Conservation (phyloP, 2,888 invertebrate genomes). For the Trachelus troglodyta region DNA sequence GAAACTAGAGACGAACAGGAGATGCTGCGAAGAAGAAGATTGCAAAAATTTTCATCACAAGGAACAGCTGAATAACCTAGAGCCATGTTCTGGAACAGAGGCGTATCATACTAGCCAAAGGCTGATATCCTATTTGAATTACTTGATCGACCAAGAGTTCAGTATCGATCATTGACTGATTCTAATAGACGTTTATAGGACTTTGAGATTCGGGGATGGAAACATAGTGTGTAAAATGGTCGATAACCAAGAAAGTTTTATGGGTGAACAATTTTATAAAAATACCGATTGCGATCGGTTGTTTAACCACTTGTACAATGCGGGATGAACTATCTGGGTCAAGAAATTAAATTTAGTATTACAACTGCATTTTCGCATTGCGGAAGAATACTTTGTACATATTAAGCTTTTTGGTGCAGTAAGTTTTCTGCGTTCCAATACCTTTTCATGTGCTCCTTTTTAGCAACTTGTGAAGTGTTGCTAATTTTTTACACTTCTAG, state of each 20-base stretch:
- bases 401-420: neutral
- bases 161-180: conserved; percentile 8
- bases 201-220: neutral
- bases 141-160: conserved; percentile 19
- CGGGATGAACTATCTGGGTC: neutral
- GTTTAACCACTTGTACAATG: neutral
- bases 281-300: neutral
- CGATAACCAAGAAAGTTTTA: conserved; percentile 1
- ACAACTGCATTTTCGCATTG: neutral
- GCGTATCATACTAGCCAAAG: conserved; percentile 33
- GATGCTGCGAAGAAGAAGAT: conserved; percentile 76
- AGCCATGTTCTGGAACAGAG: conserved; percentile 33
- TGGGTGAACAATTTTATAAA: neutral
- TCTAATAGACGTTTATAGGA: neutral
- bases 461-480: neutral
- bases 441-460: neutral
- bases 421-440: neutral
- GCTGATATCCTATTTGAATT: conserved; percentile 36
- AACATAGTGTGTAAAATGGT: neutral
- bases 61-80: conserved; percentile 36
- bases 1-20: conserved; percentile 74
- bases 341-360: neutral
- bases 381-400: neutral
- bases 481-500: neutral
- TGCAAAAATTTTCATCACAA: conserved; percentile 74